Evolutionary conservation across 1,140 invertebrate genomes (phyloP).

Genomic region (Psilanteris sp.): DNA sequence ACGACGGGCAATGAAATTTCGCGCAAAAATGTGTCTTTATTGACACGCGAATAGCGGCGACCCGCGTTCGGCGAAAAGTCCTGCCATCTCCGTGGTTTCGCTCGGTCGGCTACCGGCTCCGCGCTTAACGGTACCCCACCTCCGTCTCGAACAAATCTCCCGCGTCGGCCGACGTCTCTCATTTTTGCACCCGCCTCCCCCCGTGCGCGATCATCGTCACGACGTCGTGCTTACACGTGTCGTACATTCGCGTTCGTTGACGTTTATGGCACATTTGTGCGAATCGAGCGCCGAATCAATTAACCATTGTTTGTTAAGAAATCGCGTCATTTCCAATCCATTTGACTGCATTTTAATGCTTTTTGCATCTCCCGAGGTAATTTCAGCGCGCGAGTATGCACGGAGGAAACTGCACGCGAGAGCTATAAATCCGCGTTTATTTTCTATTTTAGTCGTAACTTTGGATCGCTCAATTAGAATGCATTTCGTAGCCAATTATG

Average conservation of each 20-base stretch:
- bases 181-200: constrained; percentile 4
- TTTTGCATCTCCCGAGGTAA: too few species aligned
- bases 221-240: constrained; percentile 2
- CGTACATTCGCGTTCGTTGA: constrained; percentile 8
- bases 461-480: too few species aligned
- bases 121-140: constrained; percentile 51
- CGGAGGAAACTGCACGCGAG: too few species aligned
- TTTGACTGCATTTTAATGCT: not conserved
- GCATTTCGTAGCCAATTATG: too few species aligned
- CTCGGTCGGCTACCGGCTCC: constrained; percentile 27
- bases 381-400: too few species aligned
- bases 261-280: constrained; percentile 6
- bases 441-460: too few species aligned
- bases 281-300: constrained; percentile 9
- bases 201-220: constrained; percentile 19
- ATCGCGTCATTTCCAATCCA: not conserved
- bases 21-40: constrained; percentile 42
- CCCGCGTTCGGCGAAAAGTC: constrained; percentile 20
- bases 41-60: constrained; percentile 20
- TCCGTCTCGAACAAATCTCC: constrained; percentile 40
- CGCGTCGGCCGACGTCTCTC: not conserved
- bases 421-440: not conserved
- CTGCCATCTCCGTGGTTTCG: constrained; percentile 21
- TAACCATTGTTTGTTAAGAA: constrained; percentile 8
- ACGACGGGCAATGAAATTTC: constrained; percentile 25